phyloP scores from a whole-genome alignment of 2,113 vertebrate species.

The Hepsetus odoe region DNA sequence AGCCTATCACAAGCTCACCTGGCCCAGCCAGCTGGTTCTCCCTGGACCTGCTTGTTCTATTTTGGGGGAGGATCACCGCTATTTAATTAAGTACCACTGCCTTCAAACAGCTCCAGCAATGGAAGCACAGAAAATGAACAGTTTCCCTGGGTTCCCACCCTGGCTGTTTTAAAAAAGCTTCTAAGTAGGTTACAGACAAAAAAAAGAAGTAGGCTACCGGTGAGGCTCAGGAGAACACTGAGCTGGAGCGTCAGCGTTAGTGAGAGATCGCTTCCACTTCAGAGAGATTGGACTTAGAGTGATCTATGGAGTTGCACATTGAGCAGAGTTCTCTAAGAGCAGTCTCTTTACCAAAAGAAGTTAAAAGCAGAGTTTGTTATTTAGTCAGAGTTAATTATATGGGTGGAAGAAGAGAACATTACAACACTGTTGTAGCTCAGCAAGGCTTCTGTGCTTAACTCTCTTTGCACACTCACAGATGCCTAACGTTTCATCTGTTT shows the following conservation, averaged over 20 bases:
- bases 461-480: conserved; percentile 1
- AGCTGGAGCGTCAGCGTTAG: conserved; percentile 66
- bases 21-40: conserved; percentile 16
- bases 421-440: background rate
- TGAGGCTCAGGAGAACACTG: conserved; percentile 68
- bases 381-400: background rate
- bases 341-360: background rate
- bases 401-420: background rate
- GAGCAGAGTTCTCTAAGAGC: background rate
- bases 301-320: background rate
- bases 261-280: conserved; percentile 71
- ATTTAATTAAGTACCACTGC: conserved; percentile 49
- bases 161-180: conserved; percentile 70
- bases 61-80: conserved; percentile 26
- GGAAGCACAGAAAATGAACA: conserved; percentile 62
- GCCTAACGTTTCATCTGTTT: conserved; percentile 27
- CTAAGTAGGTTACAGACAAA: conserved; percentile 79
- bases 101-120: conserved; percentile 32
- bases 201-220: conserved; percentile 75
- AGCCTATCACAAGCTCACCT: conserved; percentile 5
- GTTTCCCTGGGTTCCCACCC: conserved; percentile 71
- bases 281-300: conserved; percentile 40
- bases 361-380: background rate
- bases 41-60: conserved; percentile 41
- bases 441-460: background rate